These are phyloP conservation scores for Trichonephila clavata DNA, from an alignment of 1,140 invertebrate species.

Conservation along the genomic window DNA sequence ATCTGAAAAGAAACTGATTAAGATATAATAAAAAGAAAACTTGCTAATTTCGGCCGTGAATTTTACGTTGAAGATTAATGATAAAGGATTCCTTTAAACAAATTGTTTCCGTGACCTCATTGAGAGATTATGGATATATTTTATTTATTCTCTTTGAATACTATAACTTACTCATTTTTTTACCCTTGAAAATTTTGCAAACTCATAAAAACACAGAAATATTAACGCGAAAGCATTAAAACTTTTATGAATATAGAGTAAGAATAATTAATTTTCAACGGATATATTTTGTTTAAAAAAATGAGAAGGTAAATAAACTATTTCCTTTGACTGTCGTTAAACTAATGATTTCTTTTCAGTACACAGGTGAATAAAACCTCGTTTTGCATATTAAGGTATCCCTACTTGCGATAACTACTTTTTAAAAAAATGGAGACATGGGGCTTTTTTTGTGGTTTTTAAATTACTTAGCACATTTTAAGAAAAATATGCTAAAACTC, in stretches of 20 bases:
- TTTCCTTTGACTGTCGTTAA: neutral
- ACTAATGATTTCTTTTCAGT: neutral
- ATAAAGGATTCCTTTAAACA: neutral
- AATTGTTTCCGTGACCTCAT: neutral
- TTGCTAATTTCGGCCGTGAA: neutral
- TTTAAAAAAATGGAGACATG: no score
- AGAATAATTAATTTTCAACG: neutral
- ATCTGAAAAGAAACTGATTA: neutral
- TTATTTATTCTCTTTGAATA: neutral
- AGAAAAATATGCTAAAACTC: no score
- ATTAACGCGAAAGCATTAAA: neutral
- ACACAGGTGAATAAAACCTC: neutral
- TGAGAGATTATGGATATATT: neutral
- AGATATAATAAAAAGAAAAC: neutral
- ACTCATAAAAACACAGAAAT: neutral
- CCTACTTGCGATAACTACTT: no score
- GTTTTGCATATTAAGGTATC: constrained; percentile 51
- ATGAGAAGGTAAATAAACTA: neutral
- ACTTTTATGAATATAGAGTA: neutral
- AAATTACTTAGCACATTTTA: no score
- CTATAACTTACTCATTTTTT: neutral
- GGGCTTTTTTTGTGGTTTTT: no score
- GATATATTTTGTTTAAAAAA: neutral
- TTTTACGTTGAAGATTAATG: constrained; percentile 3
- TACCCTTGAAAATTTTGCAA: neutral